Base-by-base conservation (phyloP, 2,113 vertebrate species). In the Ptychochromis oligacanthus region DNA sequence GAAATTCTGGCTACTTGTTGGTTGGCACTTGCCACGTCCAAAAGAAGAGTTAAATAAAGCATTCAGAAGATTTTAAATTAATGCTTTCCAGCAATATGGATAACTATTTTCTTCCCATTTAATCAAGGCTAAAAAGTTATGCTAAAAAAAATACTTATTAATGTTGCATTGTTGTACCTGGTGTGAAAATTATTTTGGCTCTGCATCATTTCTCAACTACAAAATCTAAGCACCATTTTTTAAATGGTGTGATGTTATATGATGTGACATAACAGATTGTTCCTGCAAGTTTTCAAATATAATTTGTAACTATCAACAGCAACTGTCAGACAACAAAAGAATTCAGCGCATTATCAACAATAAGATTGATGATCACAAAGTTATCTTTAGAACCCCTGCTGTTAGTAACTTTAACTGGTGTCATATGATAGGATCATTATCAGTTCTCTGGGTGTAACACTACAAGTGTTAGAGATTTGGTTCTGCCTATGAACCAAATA, bases 21-120 rank as follows among this genome's bases (percentile, higher is more conserved):
- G 24, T 31, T 72, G 43, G 43, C 20, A 52, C 18, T 72, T 24
- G 8, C 7, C 7, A 20, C 15, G 2, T 17, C 18, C 54, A 24
- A 7, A 81, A 56, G 46, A 46, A 46, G 7, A 15, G 26, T 17
- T 20, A 52, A 72, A 56, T 65, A 64, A 64, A 96, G 93, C 91
- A 93, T 94, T 94, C 84, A 95, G 92, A 92, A 95, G 8, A 43
- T 59, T 22, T 79, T 76, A 77, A 95, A 54, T 95, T 86, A 84
- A 89, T 96, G 96, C 97, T 97, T 94, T 96, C 93, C 95, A 97
- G 97, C 97, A 97, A 98, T 96, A 97, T 96, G 96, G 95, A 96
- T 94, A 94, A 96, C 87, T 92, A 92, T 96, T 88, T 93, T 95
- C 94, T 97, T 95, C 94, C 94, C 89, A 96, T 96, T 95, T 93